phyloP scores from a whole-genome alignment of 1,140 invertebrate species.

The Philopotamus ludificatus region DNA sequence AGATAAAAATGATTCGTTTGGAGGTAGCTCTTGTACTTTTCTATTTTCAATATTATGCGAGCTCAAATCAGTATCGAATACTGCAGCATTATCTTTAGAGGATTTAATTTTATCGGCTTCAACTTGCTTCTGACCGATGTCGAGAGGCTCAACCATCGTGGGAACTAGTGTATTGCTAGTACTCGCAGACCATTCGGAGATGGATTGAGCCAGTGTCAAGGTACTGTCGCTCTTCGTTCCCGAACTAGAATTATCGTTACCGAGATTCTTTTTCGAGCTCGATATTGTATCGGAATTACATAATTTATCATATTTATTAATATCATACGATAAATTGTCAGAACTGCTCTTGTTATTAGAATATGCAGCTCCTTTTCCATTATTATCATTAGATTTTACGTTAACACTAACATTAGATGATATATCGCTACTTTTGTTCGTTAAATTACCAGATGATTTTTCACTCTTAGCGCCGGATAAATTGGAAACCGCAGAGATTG shows the following conservation, averaged over 20 bases:
- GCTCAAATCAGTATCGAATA: too few species aligned
- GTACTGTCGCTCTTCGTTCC: conserved; percentile 64
- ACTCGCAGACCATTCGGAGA: conserved; percentile 63
- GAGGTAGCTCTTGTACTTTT: too few species aligned
- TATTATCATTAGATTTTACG: conserved; percentile 50
- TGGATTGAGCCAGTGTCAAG: conserved; percentile 60
- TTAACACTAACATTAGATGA: conserved; percentile 47
- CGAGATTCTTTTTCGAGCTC: conserved; percentile 51
- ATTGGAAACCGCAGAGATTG: conserved; percentile 61
- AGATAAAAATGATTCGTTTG: too few species aligned
- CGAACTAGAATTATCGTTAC: conserved; percentile 52
- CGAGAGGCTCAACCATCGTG: conserved; percentile 51
- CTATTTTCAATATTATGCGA: too few species aligned
- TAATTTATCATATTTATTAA: conserved; percentile 59
- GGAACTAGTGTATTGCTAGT: conserved; percentile 60
- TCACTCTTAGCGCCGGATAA: conserved; percentile 60
- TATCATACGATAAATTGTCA: conserved; percentile 53
- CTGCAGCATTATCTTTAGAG: conserved; percentile 38
- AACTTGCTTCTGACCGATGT: conserved; percentile 58
- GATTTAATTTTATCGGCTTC: conserved; percentile 28
- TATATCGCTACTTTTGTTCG: conserved; percentile 47
- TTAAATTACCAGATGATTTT: conserved; percentile 57
- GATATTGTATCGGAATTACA: conserved; percentile 59
- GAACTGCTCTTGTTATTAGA: conserved; percentile 54
- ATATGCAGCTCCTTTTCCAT: conserved; percentile 45